Conservation (phyloP, 2,888 invertebrate species). For the Alentia gelatinosa region DNA sequence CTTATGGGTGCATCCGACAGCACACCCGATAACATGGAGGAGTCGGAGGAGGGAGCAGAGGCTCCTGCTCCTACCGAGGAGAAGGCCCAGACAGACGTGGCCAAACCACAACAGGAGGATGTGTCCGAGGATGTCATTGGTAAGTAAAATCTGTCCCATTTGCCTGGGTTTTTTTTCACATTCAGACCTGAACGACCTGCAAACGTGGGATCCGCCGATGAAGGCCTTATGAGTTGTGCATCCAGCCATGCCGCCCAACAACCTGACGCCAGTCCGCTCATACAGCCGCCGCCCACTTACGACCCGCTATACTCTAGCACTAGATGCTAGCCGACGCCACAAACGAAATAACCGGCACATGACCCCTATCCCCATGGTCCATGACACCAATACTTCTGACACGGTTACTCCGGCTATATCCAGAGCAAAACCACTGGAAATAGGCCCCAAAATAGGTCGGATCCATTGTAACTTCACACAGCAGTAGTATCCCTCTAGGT, state of each 20-base stretch:
- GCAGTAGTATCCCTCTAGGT: background rate
- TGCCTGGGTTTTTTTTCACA: background rate
- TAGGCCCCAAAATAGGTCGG: background rate
- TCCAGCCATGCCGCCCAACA: background rate
- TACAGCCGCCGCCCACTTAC: background rate
- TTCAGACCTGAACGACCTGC: background rate
- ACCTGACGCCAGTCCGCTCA: background rate
- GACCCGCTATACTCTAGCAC: background rate
- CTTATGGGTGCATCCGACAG: background rate
- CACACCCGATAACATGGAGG: background rate
- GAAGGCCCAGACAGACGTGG: background rate
- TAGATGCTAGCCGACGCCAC: background rate
- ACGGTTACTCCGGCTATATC: background rate
- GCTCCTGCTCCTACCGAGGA: background rate
- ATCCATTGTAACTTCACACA: background rate
- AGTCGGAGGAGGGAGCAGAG: background rate
- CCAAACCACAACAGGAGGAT: background rate
- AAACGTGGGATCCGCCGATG: background rate
- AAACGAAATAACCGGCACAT: background rate
- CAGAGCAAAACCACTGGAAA: background rate
- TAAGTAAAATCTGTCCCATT: background rate
- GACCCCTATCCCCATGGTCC: background rate
- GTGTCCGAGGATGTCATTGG: background rate
- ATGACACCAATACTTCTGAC: background rate
- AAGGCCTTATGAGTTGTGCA: background rate